A percentile compares a stretch with the other conserved stretches of the same genome.
phyloP scores from a whole-genome alignment of 2,888 invertebrate genomes.

The Hipparchia sbordonii region DNA sequence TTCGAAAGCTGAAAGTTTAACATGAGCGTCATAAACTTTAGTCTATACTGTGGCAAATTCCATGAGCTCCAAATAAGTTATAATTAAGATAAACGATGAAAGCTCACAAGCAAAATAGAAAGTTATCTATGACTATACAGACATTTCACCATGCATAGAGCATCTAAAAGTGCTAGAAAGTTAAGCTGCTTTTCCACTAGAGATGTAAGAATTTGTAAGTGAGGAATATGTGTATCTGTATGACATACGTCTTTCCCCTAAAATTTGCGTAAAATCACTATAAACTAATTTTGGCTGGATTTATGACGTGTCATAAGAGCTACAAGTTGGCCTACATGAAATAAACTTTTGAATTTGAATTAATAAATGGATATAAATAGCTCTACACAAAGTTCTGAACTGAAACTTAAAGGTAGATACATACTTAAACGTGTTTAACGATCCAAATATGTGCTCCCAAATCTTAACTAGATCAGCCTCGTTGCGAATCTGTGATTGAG shows the following conservation, averaged over 20 bases:
- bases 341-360: too few relatives aligned
- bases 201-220: background rate
- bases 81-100: background rate
- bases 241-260: too few relatives aligned
- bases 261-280: too few relatives aligned
- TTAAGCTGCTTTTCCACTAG: background rate
- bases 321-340: too few relatives aligned
- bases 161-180: background rate
- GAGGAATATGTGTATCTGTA: background rate
- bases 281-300: too few relatives aligned
- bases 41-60: too few relatives aligned
- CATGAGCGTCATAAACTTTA: too few relatives aligned
- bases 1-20: too few relatives aligned
- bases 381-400: too few relatives aligned
- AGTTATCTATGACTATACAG: background rate
- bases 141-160: background rate
- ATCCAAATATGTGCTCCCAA: background rate
- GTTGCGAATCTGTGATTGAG: conserved; percentile 35
- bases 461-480: background rate
- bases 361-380: too few relatives aligned
- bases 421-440: background rate
- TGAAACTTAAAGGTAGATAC: background rate
- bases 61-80: background rate
- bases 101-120: background rate
- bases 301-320: too few relatives aligned